Percentiles rank a stretch among this genome's conserved stretches.
Conservation (phyloP, 2,113 vertebrate genomes). For the Plecturocebus donacophilus region DNA sequence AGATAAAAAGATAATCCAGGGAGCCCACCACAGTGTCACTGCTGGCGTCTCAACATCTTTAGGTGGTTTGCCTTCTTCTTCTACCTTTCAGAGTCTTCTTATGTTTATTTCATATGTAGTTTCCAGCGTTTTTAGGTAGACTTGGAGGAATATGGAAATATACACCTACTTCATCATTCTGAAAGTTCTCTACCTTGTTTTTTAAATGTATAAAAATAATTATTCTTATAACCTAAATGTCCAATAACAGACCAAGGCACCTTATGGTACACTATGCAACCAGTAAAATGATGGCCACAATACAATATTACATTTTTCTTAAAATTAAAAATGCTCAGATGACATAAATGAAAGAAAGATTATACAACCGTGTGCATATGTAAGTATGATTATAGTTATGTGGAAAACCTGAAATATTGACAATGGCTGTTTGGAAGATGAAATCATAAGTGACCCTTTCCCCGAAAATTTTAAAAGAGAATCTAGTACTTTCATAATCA, state of each 20-base stretch:
- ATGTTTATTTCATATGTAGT: background rate
- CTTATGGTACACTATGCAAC: background rate
- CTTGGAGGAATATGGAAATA: background rate
- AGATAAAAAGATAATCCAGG: background rate
- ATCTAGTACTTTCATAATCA: background rate
- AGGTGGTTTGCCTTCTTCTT: background rate
- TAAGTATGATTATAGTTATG: background rate
- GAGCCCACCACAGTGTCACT: background rate
- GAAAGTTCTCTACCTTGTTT: background rate
- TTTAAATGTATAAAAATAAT: constrained; percentile 8
- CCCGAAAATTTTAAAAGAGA: background rate
- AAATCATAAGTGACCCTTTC: background rate
- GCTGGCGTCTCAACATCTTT: background rate
- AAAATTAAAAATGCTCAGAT: constrained; percentile 16
- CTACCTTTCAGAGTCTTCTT: background rate
- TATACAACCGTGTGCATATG: background rate
- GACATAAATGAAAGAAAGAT: background rate
- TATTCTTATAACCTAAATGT: background rate
- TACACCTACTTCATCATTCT: background rate
- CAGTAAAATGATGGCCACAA: background rate
- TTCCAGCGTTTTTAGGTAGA: background rate
- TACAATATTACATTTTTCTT: background rate
- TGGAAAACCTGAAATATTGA: background rate
- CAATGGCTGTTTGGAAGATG: background rate
- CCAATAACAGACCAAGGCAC: background rate